Percentiles rank a stretch among this genome's conserved stretches.
phyloP scores from a whole-genome alignment of 2,888 invertebrate species.

The Tenthredo amoena region DNA sequence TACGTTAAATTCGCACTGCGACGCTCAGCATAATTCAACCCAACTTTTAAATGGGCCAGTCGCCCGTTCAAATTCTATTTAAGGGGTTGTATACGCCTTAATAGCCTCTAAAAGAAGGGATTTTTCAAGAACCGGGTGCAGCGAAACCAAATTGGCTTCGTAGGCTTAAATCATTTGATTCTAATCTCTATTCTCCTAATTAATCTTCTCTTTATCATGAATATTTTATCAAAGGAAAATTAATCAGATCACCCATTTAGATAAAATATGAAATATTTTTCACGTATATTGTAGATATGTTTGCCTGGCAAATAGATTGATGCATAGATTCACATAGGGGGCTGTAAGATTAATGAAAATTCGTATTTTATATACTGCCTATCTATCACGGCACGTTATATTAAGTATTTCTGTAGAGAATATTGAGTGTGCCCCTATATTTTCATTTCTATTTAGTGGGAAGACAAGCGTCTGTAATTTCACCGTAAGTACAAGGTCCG shows the following conservation, averaged over 20 bases:
- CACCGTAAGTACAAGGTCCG: conserved; percentile 1
- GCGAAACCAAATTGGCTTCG: not conserved
- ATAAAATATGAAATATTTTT: not conserved
- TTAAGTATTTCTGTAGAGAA: not conserved
- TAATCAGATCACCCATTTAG: not conserved
- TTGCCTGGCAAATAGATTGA: not conserved
- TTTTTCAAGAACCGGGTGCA: conserved; percentile 4
- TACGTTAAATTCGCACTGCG: conserved; percentile 24
- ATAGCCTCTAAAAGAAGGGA: not conserved
- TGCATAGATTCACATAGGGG: not conserved
- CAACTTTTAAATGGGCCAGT: conserved; percentile 28
- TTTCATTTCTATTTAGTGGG: conserved; percentile 38
- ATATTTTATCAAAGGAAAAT: not conserved
- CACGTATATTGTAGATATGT: not conserved
- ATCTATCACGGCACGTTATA: not conserved
- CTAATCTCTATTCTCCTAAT: not conserved
- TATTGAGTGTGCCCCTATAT: conserved; percentile 44
- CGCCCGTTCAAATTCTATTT: conserved; percentile 21
- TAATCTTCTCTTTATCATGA: not conserved
- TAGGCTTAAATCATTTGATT: not conserved
- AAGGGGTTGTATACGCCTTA: conserved; percentile 14
- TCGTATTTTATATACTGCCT: not conserved
- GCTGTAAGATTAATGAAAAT: not conserved
- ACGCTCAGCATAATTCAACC: conserved; percentile 34
- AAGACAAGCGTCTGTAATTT: conserved; percentile 48